Conservation (phyloP, 2,888 invertebrate genomes). For the Cheilosia variabilis region DNA sequence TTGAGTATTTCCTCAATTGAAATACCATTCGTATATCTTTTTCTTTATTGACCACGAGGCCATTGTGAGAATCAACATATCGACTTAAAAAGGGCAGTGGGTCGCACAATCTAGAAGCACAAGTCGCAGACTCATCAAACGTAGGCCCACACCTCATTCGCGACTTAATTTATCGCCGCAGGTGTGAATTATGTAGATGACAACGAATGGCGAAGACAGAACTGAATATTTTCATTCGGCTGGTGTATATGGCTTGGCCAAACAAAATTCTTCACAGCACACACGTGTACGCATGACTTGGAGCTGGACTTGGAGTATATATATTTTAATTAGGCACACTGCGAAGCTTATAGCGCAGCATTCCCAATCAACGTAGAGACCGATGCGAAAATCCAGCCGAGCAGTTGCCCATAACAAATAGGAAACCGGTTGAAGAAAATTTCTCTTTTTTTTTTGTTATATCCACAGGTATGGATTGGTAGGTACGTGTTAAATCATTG, state of each 20-base stretch:
- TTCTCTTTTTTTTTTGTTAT: constrained; percentile 36
- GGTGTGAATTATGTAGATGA: too few species aligned
- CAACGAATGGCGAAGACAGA: background rate
- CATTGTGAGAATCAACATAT: too few species aligned
- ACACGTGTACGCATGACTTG: background rate
- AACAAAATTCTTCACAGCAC: background rate
- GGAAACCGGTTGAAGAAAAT: constrained; percentile 27
- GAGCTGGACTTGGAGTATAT: too few species aligned
- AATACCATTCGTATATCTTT: too few species aligned
- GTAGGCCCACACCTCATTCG: too few species aligned
- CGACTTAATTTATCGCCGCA: too few species aligned
- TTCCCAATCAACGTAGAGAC: constrained; percentile 1
- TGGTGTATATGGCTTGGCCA: background rate
- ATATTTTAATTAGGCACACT: constrained; percentile 1
- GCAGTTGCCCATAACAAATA: constrained; percentile 19
- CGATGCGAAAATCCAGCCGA: constrained; percentile 14
- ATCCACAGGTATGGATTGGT: background rate
- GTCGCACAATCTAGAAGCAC: too few species aligned
- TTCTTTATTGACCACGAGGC: too few species aligned
- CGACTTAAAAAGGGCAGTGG: too few species aligned
- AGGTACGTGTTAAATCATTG: constrained; percentile 23
- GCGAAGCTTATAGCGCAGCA: background rate
- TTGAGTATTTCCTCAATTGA: too few species aligned
- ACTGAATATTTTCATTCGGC: background rate
- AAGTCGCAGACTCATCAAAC: too few species aligned